A percentile compares a stretch with the other conserved stretches of the same genome.
These are phyloP conservation scores for Denticeps clupeoides DNA, from an alignment of 2,797 vertebrate species.

Conservation along the genomic window DNA sequence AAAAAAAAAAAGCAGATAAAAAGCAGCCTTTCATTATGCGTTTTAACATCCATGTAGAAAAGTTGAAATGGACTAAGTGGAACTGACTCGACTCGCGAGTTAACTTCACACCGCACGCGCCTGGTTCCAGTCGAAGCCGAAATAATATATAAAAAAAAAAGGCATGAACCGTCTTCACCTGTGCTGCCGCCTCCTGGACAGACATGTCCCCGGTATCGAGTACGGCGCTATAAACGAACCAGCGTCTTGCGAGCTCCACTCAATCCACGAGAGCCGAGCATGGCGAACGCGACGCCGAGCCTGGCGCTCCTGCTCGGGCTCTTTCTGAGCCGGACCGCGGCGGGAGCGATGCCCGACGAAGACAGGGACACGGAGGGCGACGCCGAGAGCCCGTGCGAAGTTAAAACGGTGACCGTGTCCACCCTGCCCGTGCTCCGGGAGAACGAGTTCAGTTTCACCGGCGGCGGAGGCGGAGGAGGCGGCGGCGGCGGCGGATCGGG, in stretches of 20 bases:
- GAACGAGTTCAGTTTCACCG: slow-evolving; percentile 89
- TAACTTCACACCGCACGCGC: no score
- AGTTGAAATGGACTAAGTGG: no score
- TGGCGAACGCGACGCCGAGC: slow-evolving; percentile 56
- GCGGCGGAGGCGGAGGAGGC: slow-evolving; percentile 64
- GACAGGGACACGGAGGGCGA: slow-evolving; percentile 44
- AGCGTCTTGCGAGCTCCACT: slow-evolving; percentile 50
- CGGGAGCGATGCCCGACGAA: slow-evolving; percentile 37
- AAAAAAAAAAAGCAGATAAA: no score
- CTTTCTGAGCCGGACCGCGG: slow-evolving; percentile 28
- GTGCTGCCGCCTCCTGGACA: slow-evolving; percentile 73
- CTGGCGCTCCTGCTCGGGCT: slow-evolving; percentile 46
- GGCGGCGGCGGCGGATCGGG: slow-evolving; percentile 62
- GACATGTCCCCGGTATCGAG: slow-evolving; percentile 43
- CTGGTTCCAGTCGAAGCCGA: no score
- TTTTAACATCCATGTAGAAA: no score
- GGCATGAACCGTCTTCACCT: slow-evolving; percentile 47
- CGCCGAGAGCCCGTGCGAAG: slow-evolving; percentile 70
- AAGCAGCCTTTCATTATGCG: no score
- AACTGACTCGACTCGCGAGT: no score
- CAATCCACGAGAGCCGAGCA: slow-evolving; percentile 46
- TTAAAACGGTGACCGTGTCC: slow-evolving; percentile 88
- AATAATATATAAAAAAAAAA: slow-evolving; percentile 13
- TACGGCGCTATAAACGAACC: slow-evolving; percentile 59
- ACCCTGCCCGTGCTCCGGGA: slow-evolving; percentile 88